A percentile compares a stretch with the other conserved stretches of the same genome.
Evolutionary conservation across 2,797 vertebrate genomes (phyloP).

Genomic region (Chelon labrosus): DNA sequence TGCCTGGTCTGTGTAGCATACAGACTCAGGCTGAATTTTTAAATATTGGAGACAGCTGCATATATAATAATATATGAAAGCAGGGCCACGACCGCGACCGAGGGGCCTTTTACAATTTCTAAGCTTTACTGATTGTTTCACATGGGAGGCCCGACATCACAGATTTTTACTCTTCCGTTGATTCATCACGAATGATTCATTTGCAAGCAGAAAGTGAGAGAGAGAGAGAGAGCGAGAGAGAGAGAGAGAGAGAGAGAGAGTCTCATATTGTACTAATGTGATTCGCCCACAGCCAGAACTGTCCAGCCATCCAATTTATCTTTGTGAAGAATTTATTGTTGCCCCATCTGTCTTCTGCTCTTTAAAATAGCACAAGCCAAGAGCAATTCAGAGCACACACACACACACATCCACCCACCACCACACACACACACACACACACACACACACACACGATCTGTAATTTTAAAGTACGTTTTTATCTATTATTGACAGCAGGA

Average conservation of each 20-base stretch:
- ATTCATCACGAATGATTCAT: constrained; percentile 22
- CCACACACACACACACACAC: too few species aligned
- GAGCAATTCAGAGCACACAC: constrained; percentile 17
- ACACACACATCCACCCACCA: too few species aligned
- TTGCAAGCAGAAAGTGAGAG: constrained; percentile 1
- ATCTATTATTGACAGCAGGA: too few species aligned
- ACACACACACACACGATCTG: too few species aligned
- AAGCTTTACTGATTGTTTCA: neutral
- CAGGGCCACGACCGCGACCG: too few species aligned
- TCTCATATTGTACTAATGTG: constrained; percentile 38
- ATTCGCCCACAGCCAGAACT: constrained; percentile 47
- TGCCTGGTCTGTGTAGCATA: too few species aligned
- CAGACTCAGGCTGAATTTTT: too few species aligned
- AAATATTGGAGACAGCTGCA: too few species aligned
- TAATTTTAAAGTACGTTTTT: too few species aligned
- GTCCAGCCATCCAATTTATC: constrained; percentile 47
- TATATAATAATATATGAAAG: too few species aligned
- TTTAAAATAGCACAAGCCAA: constrained; percentile 57
- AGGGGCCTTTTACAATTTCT: too few species aligned
- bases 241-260: neutral
- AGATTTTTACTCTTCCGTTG: neutral
- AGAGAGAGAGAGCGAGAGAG: neutral
- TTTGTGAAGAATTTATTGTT: constrained; percentile 53
- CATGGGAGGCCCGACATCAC: too few species aligned
- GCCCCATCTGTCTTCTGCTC: constrained; percentile 55